These are phyloP conservation scores for Drosophila pegasa DNA, from an alignment of 2,888 invertebrate species.

Conservation along the genomic window DNA sequence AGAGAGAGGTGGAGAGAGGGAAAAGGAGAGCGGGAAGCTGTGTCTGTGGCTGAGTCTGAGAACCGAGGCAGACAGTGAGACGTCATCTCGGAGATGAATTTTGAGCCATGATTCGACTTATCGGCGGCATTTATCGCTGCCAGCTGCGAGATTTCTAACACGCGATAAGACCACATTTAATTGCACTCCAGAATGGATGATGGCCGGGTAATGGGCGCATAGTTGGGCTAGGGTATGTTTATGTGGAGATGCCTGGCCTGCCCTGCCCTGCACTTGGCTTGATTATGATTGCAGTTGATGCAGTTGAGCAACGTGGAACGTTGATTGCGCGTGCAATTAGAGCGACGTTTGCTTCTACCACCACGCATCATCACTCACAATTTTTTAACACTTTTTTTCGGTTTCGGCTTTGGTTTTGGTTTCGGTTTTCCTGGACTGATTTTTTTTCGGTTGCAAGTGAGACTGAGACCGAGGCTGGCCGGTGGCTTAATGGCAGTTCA, in stretches of 20 bases:
- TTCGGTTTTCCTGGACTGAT: background rate
- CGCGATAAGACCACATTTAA: constrained; percentile 67
- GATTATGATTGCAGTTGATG: constrained; percentile 54
- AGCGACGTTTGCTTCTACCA: constrained; percentile 46
- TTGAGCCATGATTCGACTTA: constrained; percentile 51
- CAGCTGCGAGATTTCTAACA: constrained; percentile 54
- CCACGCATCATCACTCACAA: constrained; percentile 74
- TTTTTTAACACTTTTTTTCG: constrained; percentile 73
- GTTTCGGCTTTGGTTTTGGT: background rate
- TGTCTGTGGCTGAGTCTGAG: constrained; percentile 4
- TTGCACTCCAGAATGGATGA: constrained; percentile 49
- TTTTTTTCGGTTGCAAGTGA: constrained; percentile 42
- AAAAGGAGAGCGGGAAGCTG: background rate
- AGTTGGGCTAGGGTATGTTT: constrained; percentile 1
- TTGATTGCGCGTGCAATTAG: constrained; percentile 78
- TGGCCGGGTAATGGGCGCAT: constrained; percentile 30
- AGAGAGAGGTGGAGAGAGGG: background rate
- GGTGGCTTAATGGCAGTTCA: constrained; percentile 73
- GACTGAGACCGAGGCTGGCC: constrained; percentile 27
- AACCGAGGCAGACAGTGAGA: constrained; percentile 65
- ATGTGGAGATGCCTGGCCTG: background rate
- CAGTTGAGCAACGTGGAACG: constrained; percentile 18
- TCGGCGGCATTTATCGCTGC: constrained; percentile 56
- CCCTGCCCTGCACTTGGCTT: constrained; percentile 39
- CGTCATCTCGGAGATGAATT: constrained; percentile 41